A percentile compares a stretch with the other conserved stretches of the same genome.
phyloP scores from a whole-genome alignment of 2,113 vertebrate genomes.

The Lucifuga dentata region DNA sequence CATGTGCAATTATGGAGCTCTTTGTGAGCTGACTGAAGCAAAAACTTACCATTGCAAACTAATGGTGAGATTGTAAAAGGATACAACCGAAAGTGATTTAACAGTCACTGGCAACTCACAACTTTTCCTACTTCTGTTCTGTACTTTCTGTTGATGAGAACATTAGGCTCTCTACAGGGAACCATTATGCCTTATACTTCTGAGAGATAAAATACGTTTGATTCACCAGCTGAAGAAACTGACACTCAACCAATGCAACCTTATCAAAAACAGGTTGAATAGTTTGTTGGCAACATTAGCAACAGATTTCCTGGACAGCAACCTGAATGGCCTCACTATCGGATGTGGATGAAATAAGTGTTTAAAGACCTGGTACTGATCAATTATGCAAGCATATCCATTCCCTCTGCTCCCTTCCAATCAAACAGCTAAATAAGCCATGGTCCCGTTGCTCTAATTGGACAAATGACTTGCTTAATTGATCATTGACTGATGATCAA shows the following conservation, averaged over 20 bases:
- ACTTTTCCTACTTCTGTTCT: no score
- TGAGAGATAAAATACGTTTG: neutral
- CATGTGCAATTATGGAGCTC: no score
- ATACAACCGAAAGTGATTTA: no score
- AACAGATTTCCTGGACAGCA: conserved; percentile 42
- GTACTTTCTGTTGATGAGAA: no score
- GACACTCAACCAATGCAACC: neutral
- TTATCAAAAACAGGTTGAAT: neutral
- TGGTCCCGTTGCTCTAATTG: conserved; percentile 78
- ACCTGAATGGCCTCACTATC: conserved; percentile 48
- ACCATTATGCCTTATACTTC: no score
- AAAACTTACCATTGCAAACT: no score
- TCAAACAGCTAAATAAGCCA: conserved; percentile 80
- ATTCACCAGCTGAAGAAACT: neutral
- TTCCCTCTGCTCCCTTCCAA: conserved; percentile 70
- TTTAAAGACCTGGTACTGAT: conserved; percentile 80
- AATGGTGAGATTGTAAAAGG: no score
- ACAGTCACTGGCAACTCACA: no score
- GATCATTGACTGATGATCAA: conserved; percentile 87
- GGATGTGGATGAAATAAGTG: conserved; percentile 69
- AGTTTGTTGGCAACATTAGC: neutral
- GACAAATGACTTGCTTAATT: conserved; percentile 86
- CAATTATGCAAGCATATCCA: conserved; percentile 81
- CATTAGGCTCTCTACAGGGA: no score
- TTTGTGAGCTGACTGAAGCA: no score